These are phyloP conservation scores for Coptodon rendalli DNA, from an alignment of 2,113 vertebrate genomes.

Conservation along the genomic window DNA sequence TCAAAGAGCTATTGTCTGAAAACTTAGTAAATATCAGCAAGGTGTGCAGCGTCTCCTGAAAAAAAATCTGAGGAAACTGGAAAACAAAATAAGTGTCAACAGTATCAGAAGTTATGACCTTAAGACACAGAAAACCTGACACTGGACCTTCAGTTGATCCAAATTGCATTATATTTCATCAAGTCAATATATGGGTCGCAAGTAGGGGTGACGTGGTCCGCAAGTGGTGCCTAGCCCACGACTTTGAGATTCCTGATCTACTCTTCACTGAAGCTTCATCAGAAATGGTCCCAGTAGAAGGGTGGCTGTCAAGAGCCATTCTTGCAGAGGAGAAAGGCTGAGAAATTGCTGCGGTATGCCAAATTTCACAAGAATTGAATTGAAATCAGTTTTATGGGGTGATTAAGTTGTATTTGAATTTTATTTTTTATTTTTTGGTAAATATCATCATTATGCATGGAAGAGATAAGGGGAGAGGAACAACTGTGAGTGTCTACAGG, in stretches of 20 bases:
- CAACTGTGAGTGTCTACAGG: neutral
- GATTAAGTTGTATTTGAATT: neutral
- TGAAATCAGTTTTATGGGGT: accelerated
- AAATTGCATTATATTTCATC: neutral
- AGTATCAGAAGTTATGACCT: neutral
- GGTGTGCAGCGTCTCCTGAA: neutral
- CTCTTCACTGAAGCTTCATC: neutral
- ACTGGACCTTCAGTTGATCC: neutral
- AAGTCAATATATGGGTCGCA: neutral
- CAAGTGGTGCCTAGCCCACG: neutral
- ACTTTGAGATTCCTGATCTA: neutral
- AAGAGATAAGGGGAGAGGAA: neutral
- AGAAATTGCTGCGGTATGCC: neutral
- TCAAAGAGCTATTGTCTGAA: neutral
- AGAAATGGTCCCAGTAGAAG: neutral
- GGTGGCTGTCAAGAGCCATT: neutral
- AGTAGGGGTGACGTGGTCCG: neutral
- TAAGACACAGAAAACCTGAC: neutral
- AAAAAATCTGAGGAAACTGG: neutral
- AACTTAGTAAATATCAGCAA: neutral
- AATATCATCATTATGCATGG: neutral
- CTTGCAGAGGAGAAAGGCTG: neutral
- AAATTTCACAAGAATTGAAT: neutral
- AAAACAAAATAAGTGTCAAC: neutral
- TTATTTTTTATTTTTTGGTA: neutral